A percentile compares a stretch with the other conserved stretches of the same genome.
Conservation (phyloP, 53 echinoderm and acorn worm genomes). For the Luidia sarsii region DNA sequence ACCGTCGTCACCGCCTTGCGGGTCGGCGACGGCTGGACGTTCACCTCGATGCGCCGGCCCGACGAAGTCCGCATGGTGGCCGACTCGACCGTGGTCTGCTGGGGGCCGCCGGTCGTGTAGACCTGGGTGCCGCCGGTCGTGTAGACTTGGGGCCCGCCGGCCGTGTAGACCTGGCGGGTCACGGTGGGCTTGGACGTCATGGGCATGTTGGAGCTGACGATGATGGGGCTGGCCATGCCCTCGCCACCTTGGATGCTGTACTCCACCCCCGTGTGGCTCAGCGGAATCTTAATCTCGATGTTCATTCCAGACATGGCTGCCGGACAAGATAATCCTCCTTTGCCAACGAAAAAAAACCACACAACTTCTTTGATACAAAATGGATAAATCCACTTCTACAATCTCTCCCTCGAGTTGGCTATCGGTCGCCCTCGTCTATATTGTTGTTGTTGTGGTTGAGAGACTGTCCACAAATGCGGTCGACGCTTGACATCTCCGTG, state of each 20-base stretch:
- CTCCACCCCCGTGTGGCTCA: slow-evolving; percentile 80
- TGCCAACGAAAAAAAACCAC: background rate
- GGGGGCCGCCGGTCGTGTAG: slow-evolving; percentile 42
- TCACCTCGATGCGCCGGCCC: slow-evolving; percentile 63
- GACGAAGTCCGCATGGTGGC: slow-evolving; percentile 71
- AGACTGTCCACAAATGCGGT: no score
- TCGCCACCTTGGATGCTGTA: slow-evolving; percentile 77
- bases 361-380: background rate
- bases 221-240: slow-evolving; percentile 47
- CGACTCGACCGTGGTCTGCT: slow-evolving; percentile 65
- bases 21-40: slow-evolving; percentile 33
- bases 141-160: slow-evolving; percentile 40
- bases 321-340: no score
- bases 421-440: no score
- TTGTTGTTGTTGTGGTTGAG: no score
- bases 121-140: no score
- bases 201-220: slow-evolving; percentile 60
- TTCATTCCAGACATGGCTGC: slow-evolving; percentile 70
- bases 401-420: no score
- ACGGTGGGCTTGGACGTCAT: slow-evolving; percentile 62
- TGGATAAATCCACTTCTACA: no score
- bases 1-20: no score
- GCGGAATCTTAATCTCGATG: slow-evolving; percentile 94
- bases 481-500: no score
- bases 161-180: slow-evolving; percentile 52